Conservation (phyloP, 2,888 invertebrate genomes). For the Acanthococcus lagerstroemiae region DNA sequence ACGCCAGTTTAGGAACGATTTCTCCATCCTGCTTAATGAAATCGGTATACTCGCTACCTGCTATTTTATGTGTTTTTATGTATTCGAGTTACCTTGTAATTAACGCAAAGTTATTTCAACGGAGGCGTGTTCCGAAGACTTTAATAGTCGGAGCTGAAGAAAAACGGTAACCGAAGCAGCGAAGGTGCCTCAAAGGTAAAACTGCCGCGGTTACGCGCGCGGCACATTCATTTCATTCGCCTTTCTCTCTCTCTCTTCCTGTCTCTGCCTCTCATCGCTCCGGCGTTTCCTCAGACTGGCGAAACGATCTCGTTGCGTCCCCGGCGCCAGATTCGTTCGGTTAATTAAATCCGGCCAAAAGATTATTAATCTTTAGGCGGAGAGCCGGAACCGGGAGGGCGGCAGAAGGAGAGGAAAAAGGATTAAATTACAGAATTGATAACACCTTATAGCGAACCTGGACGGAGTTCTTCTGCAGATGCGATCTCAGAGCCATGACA, state of each 20-base stretch:
- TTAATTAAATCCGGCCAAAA: slow-evolving; percentile 17
- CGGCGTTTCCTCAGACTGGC: too few species aligned
- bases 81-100: slow-evolving; percentile 15
- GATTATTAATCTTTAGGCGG: neutral
- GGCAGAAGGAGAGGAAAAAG: neutral
- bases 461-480: neutral
- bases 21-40: slow-evolving; percentile 14
- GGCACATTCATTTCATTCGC: slow-evolving; percentile 7
- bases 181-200: slow-evolving; percentile 19
- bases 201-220: slow-evolving; percentile 22
- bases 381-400: neutral
- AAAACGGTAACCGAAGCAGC: neutral
- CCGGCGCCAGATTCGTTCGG: slow-evolving; percentile 19
- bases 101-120: slow-evolving; percentile 18
- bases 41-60: slow-evolving; percentile 13
- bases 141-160: slow-evolving; percentile 12
- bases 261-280: too few species aligned
- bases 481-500: neutral
- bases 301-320: neutral
- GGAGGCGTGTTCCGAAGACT: slow-evolving; percentile 20
- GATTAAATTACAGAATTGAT: slow-evolving; percentile 5
- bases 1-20: neutral
- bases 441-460: neutral
- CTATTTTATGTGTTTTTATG: slow-evolving; percentile 23
- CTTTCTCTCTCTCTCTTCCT: neutral